Evolutionary conservation across 23 tunicate genomes (phyloP).

Genomic region (Botrylloides violaceus): DNA sequence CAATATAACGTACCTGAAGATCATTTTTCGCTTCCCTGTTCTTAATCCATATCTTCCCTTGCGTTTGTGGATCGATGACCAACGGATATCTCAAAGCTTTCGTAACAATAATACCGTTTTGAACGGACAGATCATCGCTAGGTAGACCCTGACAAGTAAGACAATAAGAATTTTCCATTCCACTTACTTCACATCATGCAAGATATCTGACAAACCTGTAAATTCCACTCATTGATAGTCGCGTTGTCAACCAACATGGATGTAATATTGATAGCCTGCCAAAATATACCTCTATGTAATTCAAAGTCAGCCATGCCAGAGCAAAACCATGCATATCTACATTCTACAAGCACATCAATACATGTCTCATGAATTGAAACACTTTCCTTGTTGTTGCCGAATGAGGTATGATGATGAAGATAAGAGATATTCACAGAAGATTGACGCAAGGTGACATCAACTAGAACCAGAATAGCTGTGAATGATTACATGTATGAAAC

Average conservation of each 20-base stretch:
- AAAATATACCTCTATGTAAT: background rate
- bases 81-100: constrained; percentile 80
- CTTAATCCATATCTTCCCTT: constrained; percentile 90
- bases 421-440: too few species aligned
- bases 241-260: constrained; percentile 80
- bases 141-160: constrained; percentile 65
- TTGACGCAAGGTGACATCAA: too few species aligned
- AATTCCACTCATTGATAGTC: constrained; percentile 90
- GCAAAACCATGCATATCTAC: too few species aligned
- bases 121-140: constrained; percentile 82
- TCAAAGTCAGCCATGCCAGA: too few species aligned
- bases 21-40: constrained; percentile 71
- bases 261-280: constrained; percentile 60
- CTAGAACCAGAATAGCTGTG: too few species aligned
- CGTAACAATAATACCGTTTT: constrained; percentile 94
- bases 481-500: too few species aligned
- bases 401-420: background rate
- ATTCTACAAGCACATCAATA: too few species aligned
- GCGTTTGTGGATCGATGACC: constrained; percentile 90
- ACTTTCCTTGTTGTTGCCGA: too few species aligned
- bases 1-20: constrained; percentile 36
- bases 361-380: too few species aligned
- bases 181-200: too few species aligned
- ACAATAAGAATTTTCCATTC: too few species aligned
- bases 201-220: constrained; percentile 32